Evolutionary conservation across 1,140 invertebrate genomes (phyloP).

Genomic region (Drosophila azteca): DNA sequence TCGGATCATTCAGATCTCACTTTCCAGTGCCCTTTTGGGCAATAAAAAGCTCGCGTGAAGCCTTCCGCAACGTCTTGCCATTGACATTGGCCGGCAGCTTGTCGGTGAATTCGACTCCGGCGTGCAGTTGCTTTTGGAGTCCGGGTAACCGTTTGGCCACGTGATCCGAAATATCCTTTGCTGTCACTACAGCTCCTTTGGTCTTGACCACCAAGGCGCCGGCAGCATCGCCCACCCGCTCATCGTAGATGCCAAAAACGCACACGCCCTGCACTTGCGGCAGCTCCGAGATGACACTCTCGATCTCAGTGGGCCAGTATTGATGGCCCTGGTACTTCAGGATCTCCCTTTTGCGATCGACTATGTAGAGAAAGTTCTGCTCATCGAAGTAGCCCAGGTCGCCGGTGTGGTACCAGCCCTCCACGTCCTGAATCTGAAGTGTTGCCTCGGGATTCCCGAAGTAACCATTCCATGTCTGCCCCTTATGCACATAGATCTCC

Average conservation of each 20-base stretch:
- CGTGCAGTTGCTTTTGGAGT: slow-evolving; percentile 84
- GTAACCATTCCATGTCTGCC: slow-evolving; percentile 80
- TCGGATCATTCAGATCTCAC: neutral
- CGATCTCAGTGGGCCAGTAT: slow-evolving; percentile 72
- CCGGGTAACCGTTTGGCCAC: slow-evolving; percentile 65
- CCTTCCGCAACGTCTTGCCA: slow-evolving; percentile 86
- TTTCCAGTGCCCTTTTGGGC: neutral
- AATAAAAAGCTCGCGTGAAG: slow-evolving; percentile 66
- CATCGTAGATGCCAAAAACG: slow-evolving; percentile 63
- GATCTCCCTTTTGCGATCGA: slow-evolving; percentile 90
- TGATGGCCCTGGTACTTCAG: slow-evolving; percentile 87
- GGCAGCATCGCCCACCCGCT: slow-evolving; percentile 48
- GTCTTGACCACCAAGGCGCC: slow-evolving; percentile 57
- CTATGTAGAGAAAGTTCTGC: slow-evolving; percentile 87
- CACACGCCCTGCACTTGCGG: slow-evolving; percentile 58
- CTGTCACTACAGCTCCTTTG: slow-evolving; percentile 15
- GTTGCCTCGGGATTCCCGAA: slow-evolving; percentile 86
- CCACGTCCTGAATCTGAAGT: slow-evolving; percentile 85
- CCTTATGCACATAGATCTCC: slow-evolving; percentile 77
- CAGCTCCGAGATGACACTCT: slow-evolving; percentile 43
- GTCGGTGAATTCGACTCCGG: slow-evolving; percentile 86
- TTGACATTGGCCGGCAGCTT: slow-evolving; percentile 86
- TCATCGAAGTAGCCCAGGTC: slow-evolving; percentile 89
- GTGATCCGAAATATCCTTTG: slow-evolving; percentile 45
- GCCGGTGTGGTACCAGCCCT: slow-evolving; percentile 90